Base-by-base conservation (phyloP, 2,888 invertebrate genomes). In the Chalcosyrphus nemorum region DNA sequence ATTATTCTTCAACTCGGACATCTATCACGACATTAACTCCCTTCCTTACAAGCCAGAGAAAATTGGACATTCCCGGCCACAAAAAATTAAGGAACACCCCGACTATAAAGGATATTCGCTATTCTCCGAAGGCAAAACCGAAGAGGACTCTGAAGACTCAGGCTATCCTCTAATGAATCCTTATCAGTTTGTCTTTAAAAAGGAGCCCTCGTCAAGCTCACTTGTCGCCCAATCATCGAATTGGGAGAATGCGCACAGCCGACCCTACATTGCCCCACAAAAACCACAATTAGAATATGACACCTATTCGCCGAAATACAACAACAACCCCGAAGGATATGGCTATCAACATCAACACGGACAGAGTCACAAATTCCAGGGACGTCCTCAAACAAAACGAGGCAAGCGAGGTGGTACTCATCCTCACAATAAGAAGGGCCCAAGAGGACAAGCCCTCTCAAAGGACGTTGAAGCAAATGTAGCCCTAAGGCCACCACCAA, bases 21-120 rank as follows among this genome's bases (percentile, higher is more conserved):
- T 90, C 41, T 92, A 92, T 85, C 91, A 90, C 17, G 92, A 92
- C 75, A 91, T 92, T 32, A 92, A 92, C 71, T 89, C 91, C 0
- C 66, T 92, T 68, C 90, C 91, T 0, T 90, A 89, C 61, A 90
- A 91, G 71, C 88, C 88, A 0, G 90, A 90, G 11, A 89, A 90
- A 59, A 7, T 57, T 1, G 13, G 29, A 4, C 4, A 56, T 19
- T 9, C 80, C 2, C 41, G 84, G 0, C 63, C 75, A 11, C 84
- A 80, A n/a, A 84, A 84, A 47, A 29, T 21, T 0, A 84, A 84
- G 27, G 86, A 75, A 21, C 86, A 89, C 80, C 81, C 87, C 2
- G 91, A 90, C 29, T 90, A 89, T 43, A 91, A 90, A 19, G 91
- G 89, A 2, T 91, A 90, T 41, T 68, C 87, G 0, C 90, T 91